These are phyloP conservation scores for Pangasius larnaudii DNA, from an alignment of 2,797 vertebrate genomes.

Conservation along the genomic window DNA sequence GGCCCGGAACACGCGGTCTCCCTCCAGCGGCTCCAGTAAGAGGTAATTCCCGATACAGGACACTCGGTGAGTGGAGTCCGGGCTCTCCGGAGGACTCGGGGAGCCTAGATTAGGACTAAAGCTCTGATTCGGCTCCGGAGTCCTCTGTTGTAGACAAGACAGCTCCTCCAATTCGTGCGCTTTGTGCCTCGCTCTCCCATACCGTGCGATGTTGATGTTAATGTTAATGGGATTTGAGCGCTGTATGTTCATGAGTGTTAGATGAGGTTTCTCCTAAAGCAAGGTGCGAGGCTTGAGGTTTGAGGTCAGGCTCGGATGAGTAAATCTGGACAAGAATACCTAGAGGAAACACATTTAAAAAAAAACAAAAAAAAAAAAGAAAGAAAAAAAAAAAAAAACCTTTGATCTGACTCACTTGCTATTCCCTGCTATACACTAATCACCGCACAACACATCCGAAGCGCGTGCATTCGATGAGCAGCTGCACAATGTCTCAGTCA, in stretches of 20 bases:
- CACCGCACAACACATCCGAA: not conserved
- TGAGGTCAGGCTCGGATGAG: not conserved
- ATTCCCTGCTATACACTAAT: not conserved
- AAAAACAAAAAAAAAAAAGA: not conserved
- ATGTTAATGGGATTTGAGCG: constrained; percentile 89
- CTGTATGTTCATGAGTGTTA: constrained; percentile 99
- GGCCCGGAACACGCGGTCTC: constrained; percentile 97
- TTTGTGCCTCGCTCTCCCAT: constrained; percentile 99
- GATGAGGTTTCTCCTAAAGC: constrained; percentile 72
- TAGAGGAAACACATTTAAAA: not conserved
- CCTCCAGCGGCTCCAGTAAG: constrained; percentile 97
- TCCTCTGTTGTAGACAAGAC: constrained; percentile 85
- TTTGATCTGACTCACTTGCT: not conserved
- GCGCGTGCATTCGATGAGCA: not conserved
- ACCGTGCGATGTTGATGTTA: constrained; percentile 90
- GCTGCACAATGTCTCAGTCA: constrained; percentile 6
- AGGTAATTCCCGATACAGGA: constrained; percentile 99
- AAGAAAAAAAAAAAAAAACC: not conserved
- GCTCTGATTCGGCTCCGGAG: constrained; percentile 91
- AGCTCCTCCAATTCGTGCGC: constrained; percentile 96
- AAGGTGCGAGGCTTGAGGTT: constrained; percentile 35
- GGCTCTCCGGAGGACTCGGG: constrained; percentile 97
- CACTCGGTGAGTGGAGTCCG: constrained; percentile 97
- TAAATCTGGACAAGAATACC: not conserved
- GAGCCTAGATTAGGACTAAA: constrained; percentile 98